These are phyloP conservation scores for Acrobasis repandana DNA, from an alignment of 2,888 invertebrate genomes.

Conservation along the genomic window DNA sequence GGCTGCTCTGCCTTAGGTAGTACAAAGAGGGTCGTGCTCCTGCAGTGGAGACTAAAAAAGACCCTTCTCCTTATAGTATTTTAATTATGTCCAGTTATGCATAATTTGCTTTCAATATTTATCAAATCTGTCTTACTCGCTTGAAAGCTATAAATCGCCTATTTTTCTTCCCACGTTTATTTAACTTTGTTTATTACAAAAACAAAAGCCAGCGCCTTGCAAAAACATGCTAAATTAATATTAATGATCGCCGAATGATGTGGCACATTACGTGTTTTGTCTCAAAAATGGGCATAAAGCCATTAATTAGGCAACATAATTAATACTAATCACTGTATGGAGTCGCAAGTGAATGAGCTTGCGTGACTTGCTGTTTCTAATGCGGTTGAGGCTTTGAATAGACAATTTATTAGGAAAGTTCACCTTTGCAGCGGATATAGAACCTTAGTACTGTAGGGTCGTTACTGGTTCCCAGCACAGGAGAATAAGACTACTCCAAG, in stretches of 20 bases:
- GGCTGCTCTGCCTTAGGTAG: too few relatives aligned
- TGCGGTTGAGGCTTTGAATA: slow-evolving; percentile 3
- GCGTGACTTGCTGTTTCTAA: slow-evolving; percentile 14
- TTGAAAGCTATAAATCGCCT: too few relatives aligned
- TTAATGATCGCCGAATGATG: slow-evolving; percentile 23
- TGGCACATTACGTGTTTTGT: slow-evolving; percentile 28
- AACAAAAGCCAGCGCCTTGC: not conserved
- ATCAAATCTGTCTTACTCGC: too few relatives aligned
- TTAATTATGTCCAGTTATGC: too few relatives aligned
- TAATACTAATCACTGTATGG: slow-evolving; percentile 65
- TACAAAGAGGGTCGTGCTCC: too few relatives aligned
- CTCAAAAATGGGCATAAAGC: slow-evolving; percentile 33
- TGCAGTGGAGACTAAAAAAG: too few relatives aligned
- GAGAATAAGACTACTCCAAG: too few relatives aligned
- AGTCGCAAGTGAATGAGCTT: slow-evolving; percentile 9
- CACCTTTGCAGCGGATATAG: not conserved
- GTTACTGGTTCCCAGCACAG: too few relatives aligned
- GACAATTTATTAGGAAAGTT: too few relatives aligned
- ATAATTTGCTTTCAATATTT: too few relatives aligned
- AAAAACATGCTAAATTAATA: slow-evolving; percentile 18
- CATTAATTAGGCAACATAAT: slow-evolving; percentile 42
- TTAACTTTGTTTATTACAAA: slow-evolving; percentile 6
- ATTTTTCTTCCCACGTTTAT: not conserved
- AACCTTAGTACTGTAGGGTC: too few relatives aligned
- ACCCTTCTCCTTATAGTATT: too few relatives aligned